phyloP scores from a whole-genome alignment of 1,140 invertebrate genomes.

The Drosophila pruinosa region DNA sequence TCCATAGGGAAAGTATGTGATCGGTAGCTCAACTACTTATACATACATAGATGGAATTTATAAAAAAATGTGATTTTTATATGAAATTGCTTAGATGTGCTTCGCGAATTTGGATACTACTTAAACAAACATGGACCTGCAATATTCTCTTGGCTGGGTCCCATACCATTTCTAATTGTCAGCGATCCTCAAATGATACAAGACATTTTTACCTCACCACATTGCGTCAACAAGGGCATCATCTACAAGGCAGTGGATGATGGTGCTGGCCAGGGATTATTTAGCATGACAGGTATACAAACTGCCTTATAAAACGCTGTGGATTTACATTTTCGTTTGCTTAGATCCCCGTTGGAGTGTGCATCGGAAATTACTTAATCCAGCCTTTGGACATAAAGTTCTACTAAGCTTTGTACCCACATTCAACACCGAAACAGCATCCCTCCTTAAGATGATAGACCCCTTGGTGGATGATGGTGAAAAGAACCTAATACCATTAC shows the following conservation, averaged over 20 bases:
- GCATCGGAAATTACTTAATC: slow-evolving; percentile 70
- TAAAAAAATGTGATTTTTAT: neutral
- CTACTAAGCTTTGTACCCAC: slow-evolving; percentile 67
- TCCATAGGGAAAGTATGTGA: slow-evolving; percentile 56
- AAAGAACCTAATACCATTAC: slow-evolving; percentile 50
- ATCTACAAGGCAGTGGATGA: slow-evolving; percentile 72
- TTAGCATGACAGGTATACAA: too few relatives aligned
- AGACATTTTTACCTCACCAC: slow-evolving; percentile 69
- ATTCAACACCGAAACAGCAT: slow-evolving; percentile 60
- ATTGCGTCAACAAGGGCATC: slow-evolving; percentile 72
- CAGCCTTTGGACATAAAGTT: slow-evolving; percentile 72
- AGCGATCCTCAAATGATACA: slow-evolving; percentile 63
- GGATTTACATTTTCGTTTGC: too few relatives aligned
- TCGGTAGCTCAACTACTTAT: too few relatives aligned
- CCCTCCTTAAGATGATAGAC: slow-evolving; percentile 45
- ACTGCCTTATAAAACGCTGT: too few relatives aligned
- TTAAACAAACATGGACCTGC: slow-evolving; percentile 50
- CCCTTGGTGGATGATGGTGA: slow-evolving; percentile 28
- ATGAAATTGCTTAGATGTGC: slow-evolving; percentile 49
- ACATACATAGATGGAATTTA: too few relatives aligned
- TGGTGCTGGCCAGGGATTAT: slow-evolving; percentile 60
- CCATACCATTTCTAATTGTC: slow-evolving; percentile 65
- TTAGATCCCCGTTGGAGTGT: slow-evolving; percentile 68
- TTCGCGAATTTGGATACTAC: slow-evolving; percentile 44
- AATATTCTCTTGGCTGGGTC: slow-evolving; percentile 71